phyloP scores from a whole-genome alignment of 2,888 invertebrate species.

The Volucella inflata region DNA sequence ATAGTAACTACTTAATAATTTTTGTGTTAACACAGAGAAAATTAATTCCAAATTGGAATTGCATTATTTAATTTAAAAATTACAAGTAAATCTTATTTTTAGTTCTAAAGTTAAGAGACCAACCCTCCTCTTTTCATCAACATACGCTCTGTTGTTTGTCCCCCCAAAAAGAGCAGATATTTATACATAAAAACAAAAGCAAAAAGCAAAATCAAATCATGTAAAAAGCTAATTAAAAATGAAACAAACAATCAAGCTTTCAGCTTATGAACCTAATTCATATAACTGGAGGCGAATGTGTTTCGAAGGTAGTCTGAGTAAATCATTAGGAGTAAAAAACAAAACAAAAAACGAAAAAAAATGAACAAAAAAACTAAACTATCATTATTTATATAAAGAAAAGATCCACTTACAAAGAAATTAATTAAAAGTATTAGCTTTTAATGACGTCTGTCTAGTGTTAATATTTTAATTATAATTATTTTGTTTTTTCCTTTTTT shows the following conservation, averaged over 20 bases:
- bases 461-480: constrained; percentile 45
- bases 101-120: constrained; percentile 61
- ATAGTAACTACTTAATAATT: constrained; percentile 71
- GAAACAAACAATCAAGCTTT: constrained; percentile 14
- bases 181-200: neutral
- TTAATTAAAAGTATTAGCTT: constrained; percentile 63
- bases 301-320: constrained; percentile 52
- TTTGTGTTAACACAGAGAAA: constrained; percentile 50
- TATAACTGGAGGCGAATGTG: constrained; percentile 14
- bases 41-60: constrained; percentile 67
- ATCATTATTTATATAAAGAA: constrained; percentile 62
- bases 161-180: constrained; percentile 5
- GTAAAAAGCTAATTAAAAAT: constrained; percentile 43
- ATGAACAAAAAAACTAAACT: constrained; percentile 41
- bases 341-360: constrained; percentile 33
- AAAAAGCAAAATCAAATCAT: constrained; percentile 36
- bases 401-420: constrained; percentile 24
- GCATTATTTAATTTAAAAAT: constrained; percentile 57
- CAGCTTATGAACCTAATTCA: constrained; percentile 28
- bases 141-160: neutral
- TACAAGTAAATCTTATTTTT: constrained; percentile 22
- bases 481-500: neutral
- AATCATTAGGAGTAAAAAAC: constrained; percentile 26
- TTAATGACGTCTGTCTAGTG: constrained; percentile 48
- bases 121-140: constrained; percentile 25